Evolutionary conservation across 2,888 invertebrate species (phyloP).

Genomic region (Dolichopus griseipennis): DNA sequence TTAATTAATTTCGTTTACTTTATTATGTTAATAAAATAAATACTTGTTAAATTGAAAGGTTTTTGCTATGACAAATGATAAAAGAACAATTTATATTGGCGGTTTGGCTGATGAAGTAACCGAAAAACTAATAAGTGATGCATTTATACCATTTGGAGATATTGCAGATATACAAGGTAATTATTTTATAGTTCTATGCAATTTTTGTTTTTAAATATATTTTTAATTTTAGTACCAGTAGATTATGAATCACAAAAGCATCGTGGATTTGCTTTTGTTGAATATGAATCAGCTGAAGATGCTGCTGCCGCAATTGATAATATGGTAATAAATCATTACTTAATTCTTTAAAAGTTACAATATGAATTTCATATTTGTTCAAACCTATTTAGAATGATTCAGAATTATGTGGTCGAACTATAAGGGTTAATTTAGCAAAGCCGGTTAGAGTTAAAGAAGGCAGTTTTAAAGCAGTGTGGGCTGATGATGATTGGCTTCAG

Average conservation of each 20-base stretch:
- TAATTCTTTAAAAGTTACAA: neutral
- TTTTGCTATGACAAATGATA: constrained; percentile 52
- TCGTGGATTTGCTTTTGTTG: constrained; percentile 97
- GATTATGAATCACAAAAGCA: constrained; percentile 98
- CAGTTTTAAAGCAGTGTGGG: constrained; percentile 92
- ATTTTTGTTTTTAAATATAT: neutral
- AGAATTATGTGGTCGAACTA: constrained; percentile 91
- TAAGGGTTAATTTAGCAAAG: constrained; percentile 93
- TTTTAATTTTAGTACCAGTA: constrained; percentile 75
- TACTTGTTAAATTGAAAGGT: too few species aligned
- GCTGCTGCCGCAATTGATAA: constrained; percentile 98
- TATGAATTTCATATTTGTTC: neutral
- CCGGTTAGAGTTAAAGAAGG: constrained; percentile 96
- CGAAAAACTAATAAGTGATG: constrained; percentile 89
- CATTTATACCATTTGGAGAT: constrained; percentile 98
- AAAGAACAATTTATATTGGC: constrained; percentile 76
- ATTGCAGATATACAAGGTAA: constrained; percentile 80
- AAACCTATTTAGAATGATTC: constrained; percentile 75
- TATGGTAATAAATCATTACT: constrained; percentile 58
- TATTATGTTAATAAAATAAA: too few species aligned
- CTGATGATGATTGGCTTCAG: constrained; percentile 96
- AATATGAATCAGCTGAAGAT: constrained; percentile 95
- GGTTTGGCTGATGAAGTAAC: constrained; percentile 92
- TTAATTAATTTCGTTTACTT: too few species aligned
- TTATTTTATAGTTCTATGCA: neutral